Conservation (phyloP, 2,113 vertebrate genomes). For the Clupea harengus region DNA sequence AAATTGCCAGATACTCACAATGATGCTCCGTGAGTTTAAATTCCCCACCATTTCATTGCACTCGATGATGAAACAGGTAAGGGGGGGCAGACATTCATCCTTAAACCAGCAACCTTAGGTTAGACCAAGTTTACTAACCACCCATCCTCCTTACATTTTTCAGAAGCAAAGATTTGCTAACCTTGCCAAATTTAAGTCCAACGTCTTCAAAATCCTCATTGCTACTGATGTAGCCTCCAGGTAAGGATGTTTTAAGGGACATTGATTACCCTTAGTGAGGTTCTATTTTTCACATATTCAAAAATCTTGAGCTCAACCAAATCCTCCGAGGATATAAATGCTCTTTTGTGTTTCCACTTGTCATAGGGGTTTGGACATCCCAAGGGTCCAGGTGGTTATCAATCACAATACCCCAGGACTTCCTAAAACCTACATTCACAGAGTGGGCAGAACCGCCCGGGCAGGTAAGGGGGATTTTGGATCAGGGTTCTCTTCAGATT, state of each 20-base stretch:
- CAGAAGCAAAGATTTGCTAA: constrained; percentile 91
- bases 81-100: not conserved
- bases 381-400: constrained; percentile 89
- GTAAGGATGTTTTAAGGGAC: constrained; percentile 56
- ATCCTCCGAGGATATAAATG: not conserved
- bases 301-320: not conserved
- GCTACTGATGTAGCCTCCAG: constrained; percentile 92
- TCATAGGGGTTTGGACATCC: constrained; percentile 89
- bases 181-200: constrained; percentile 93
- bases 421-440: constrained; percentile 93
- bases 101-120: not conserved
- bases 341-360: not conserved
- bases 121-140: not conserved
- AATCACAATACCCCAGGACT: constrained; percentile 95
- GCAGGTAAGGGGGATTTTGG: constrained; percentile 72
- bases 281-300: no score
- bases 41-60: constrained; percentile 88
- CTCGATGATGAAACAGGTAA: constrained; percentile 97
- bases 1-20: constrained; percentile 88
- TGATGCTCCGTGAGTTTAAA: constrained; percentile 87
- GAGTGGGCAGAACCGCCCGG: constrained; percentile 89
- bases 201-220: constrained; percentile 89
- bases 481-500: not conserved
- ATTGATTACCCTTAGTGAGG: no score
- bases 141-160: constrained; percentile 2